phyloP scores from a whole-genome alignment of 2,113 vertebrate genomes.

The Catharus fuscescens region DNA sequence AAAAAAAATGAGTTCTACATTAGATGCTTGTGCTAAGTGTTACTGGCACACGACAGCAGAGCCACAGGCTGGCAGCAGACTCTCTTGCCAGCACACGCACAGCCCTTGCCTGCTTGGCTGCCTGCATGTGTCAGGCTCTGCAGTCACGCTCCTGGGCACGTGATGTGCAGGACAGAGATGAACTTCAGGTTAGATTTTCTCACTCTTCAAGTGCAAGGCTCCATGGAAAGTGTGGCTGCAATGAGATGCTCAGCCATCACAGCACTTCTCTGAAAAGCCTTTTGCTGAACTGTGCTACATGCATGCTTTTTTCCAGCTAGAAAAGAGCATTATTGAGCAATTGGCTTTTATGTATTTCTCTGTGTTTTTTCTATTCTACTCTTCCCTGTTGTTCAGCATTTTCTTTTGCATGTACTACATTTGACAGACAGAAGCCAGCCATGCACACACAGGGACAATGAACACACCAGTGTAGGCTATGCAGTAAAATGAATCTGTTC shows the following conservation, averaged over 20 bases:
- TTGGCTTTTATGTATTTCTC: not conserved
- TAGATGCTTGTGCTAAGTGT: not conserved
- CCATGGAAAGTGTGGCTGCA: accelerated
- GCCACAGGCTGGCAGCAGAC: not conserved
- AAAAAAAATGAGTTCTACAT: not conserved
- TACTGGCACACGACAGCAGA: not conserved
- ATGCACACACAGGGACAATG: not conserved
- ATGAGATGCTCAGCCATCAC: not conserved
- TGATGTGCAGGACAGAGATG: not conserved
- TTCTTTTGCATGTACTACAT: not conserved
- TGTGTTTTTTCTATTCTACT: not conserved
- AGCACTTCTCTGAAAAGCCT: not conserved
- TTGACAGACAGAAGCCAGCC: not conserved
- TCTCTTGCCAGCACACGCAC: accelerated
- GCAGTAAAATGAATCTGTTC: not conserved
- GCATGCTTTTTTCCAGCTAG: not conserved
- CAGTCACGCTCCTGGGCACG: not conserved
- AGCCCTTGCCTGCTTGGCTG: not conserved
- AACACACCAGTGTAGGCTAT: not conserved
- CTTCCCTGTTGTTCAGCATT: not conserved
- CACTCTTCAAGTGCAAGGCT: not conserved
- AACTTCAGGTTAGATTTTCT: not conserved
- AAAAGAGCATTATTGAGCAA: not conserved
- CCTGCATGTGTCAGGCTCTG: not conserved
- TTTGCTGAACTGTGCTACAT: not conserved